Conservation (phyloP, 2,797 vertebrate genomes). For the Carapus acus region DNA sequence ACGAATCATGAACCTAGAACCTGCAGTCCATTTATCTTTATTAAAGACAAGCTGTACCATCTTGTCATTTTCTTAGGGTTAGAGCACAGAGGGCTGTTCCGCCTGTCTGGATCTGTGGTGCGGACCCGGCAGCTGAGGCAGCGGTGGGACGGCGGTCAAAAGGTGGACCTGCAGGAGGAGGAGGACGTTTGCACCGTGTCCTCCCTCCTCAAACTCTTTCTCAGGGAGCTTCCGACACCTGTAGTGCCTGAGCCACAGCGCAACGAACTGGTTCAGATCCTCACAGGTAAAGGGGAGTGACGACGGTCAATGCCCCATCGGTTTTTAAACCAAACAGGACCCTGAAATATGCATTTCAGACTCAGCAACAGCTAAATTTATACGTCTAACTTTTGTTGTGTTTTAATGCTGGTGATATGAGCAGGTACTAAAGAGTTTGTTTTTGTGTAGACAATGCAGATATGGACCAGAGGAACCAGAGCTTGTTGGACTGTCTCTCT, state of each 20-base stretch:
- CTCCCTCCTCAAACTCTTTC: conserved; percentile 80
- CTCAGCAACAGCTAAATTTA: too few species aligned
- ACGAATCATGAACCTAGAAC: too few species aligned
- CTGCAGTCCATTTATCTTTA: background rate
- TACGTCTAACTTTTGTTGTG: too few species aligned
- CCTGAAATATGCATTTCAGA: too few species aligned
- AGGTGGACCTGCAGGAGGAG: conserved; percentile 66
- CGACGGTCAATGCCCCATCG: background rate
- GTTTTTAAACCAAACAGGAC: too few species aligned
- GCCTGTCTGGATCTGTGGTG: conserved; percentile 69
- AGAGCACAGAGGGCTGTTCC: conserved; percentile 72
- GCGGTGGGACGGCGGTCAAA: conserved; percentile 72
- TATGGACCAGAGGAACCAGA: conserved; percentile 47
- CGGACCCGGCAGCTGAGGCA: conserved; percentile 68
- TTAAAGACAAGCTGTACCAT: background rate
- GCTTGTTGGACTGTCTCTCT: conserved; percentile 60
- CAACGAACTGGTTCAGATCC: conserved; percentile 54
- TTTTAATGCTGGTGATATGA: too few species aligned
- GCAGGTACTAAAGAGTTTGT: too few species aligned
- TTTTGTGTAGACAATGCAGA: conserved; percentile 41
- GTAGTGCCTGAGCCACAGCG: conserved; percentile 71
- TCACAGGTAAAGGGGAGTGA: conserved; percentile 67
- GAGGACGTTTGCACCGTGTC: conserved; percentile 73
- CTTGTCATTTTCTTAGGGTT: conserved; percentile 55
- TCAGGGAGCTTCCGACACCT: conserved; percentile 76